Evolutionary conservation across 1,140 invertebrate species (phyloP).

Genomic region (Drosophila watanabei): DNA sequence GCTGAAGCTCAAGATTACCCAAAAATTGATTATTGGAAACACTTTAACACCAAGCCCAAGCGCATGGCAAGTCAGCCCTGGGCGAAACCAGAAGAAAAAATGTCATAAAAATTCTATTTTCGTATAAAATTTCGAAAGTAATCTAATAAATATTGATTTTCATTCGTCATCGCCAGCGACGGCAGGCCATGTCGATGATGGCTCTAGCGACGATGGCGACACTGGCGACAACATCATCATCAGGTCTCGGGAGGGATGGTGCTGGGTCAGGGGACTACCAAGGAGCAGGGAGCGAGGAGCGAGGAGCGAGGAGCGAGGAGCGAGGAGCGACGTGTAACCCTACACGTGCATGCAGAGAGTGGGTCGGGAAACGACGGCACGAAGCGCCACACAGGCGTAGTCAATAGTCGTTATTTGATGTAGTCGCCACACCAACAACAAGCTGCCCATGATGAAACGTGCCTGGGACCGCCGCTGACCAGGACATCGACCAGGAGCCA

Average conservation of each 20-base stretch:
- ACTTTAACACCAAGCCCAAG: conserved; percentile 33
- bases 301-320: not conserved
- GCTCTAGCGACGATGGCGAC: conserved; percentile 57
- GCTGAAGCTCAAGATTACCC: conserved; percentile 9
- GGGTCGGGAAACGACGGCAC: conserved; percentile 45
- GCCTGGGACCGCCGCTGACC: conserved; percentile 74
- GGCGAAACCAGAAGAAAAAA: conserved; percentile 46
- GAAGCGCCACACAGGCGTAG: conserved; percentile 64
- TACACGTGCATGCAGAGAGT: conserved; percentile 65
- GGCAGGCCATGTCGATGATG: conserved; percentile 38
- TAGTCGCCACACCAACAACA: conserved; percentile 77
- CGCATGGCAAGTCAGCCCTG: conserved; percentile 45
- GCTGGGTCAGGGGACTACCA: not conserved
- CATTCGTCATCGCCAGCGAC: conserved; percentile 80
- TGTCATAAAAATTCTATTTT: conserved; percentile 85
- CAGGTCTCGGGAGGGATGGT: conserved; percentile 25
- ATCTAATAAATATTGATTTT: conserved; percentile 86
- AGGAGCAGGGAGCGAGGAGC: not conserved
- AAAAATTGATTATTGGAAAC: conserved; percentile 59
- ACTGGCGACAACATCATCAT: conserved; percentile 63
- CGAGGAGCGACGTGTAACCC: conserved; percentile 62
- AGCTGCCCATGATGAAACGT: conserved; percentile 79
- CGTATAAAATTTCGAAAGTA: conserved; percentile 85
- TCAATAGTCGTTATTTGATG: conserved; percentile 85
- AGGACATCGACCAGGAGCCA: conserved; percentile 47